phyloP scores from a whole-genome alignment of 2,888 invertebrate genomes.

The Syrista parreyssii region DNA sequence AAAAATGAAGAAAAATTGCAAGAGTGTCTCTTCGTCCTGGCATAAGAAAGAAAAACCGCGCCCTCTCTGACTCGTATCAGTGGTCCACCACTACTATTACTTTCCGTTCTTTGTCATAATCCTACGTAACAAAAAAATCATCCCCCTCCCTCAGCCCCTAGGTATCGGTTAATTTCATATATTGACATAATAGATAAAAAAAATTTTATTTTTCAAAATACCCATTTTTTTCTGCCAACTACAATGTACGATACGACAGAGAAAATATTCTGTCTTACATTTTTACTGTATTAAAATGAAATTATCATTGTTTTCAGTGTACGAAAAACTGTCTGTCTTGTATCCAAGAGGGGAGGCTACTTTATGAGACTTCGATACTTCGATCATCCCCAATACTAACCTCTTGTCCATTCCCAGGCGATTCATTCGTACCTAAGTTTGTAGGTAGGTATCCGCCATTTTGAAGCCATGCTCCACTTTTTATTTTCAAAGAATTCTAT shows the following conservation, averaged over 20 bases:
- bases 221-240: not conserved
- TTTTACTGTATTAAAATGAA: not conserved
- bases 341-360: not conserved
- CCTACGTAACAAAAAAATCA: not conserved
- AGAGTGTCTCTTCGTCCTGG: slow-evolving; percentile 24
- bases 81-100: not conserved
- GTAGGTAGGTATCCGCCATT: not conserved
- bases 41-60: slow-evolving; percentile 36
- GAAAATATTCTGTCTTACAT: not conserved
- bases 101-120: not conserved
- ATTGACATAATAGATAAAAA: not conserved
- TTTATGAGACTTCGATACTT: not conserved
- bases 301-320: not conserved
- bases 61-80: not conserved
- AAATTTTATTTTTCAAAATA: not conserved
- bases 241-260: not conserved
- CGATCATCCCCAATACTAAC: not conserved
- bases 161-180: not conserved
- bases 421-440: not conserved
- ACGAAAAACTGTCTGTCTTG: not conserved
- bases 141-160: not conserved
- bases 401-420: not conserved
- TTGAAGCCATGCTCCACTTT: not conserved
- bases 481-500: not conserved
- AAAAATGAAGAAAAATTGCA: slow-evolving; percentile 53